Conservation (phyloP, 2,797 vertebrate species). For the Coracias cyanogaster region DNA sequence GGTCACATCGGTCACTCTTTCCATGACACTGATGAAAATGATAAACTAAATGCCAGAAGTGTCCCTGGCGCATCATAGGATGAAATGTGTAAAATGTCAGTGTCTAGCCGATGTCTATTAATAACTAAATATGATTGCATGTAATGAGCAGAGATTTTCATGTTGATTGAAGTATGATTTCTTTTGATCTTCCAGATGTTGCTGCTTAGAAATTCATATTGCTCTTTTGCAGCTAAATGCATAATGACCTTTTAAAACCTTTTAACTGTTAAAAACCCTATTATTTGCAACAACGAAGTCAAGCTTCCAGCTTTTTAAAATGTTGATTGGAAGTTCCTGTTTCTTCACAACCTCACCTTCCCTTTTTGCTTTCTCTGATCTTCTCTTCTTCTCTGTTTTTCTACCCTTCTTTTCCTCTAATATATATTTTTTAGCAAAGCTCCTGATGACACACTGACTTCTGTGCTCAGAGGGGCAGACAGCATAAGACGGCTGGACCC, state of each 20-base stretch:
- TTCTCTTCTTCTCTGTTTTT: not conserved
- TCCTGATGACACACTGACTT: not conserved
- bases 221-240: constrained; percentile 76
- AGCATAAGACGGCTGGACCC: not conserved
- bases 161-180: constrained; percentile 84
- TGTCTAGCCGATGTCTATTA: constrained; percentile 82
- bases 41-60: constrained; percentile 88
- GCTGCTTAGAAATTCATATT: constrained; percentile 80
- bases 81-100: constrained; percentile 87
- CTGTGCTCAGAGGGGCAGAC: not conserved
- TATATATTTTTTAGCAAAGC: not conserved
- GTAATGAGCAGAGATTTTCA: constrained; percentile 85
- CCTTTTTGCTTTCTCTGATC: not conserved
- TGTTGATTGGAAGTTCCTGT: constrained; percentile 6
- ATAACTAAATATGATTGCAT: constrained; percentile 84
- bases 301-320: not conserved
- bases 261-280: constrained; percentile 61
- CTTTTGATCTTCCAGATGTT: constrained; percentile 87
- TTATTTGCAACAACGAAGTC: constrained; percentile 45
- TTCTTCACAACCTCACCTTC: not conserved
- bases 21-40: constrained; percentile 87
- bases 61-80: constrained; percentile 86
- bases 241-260: constrained; percentile 78
- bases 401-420: not conserved
- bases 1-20: constrained; percentile 84